Evolutionary conservation across 2,113 vertebrate species (phyloP).

Genomic region (Malurus alboscapulatus): DNA sequence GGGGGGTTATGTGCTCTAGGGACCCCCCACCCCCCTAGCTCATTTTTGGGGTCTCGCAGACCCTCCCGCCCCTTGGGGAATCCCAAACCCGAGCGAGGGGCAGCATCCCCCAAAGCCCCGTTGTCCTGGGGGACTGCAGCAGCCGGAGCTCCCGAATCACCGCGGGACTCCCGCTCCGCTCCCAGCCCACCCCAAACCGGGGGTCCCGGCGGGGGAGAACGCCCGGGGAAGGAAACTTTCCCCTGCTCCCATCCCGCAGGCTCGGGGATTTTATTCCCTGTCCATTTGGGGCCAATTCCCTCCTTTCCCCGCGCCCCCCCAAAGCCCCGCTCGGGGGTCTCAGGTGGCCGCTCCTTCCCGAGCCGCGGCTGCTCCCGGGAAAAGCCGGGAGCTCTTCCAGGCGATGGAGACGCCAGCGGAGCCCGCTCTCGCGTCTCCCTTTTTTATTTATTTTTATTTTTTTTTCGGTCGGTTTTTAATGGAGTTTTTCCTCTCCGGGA

Average conservation of each 20-base stretch:
- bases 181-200: background rate
- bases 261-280: background rate
- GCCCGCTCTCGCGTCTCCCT: too few relatives aligned
- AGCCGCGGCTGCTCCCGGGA: background rate
- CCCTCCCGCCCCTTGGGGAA: too few relatives aligned
- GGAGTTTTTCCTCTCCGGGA: background rate
- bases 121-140: background rate
- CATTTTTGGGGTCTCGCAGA: too few relatives aligned
- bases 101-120: background rate
- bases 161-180: background rate
- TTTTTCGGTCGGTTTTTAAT: background rate
- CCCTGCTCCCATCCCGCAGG: rapidly evolving
- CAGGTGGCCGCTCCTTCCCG: background rate
- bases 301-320: background rate
- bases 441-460: too few relatives aligned
- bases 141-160: too few relatives aligned
- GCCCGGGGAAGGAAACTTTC: background rate
- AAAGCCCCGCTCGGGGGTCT: background rate
- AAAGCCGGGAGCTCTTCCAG: background rate
- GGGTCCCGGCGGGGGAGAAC: background rate
- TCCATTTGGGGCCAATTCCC: background rate
- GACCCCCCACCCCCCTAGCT: too few relatives aligned
- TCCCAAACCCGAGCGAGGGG: background rate
- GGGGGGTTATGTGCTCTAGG: too few relatives aligned
- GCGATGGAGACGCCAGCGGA: background rate